phyloP scores from a whole-genome alignment of 2,113 vertebrate genomes.

The Ptyas mucosa region DNA sequence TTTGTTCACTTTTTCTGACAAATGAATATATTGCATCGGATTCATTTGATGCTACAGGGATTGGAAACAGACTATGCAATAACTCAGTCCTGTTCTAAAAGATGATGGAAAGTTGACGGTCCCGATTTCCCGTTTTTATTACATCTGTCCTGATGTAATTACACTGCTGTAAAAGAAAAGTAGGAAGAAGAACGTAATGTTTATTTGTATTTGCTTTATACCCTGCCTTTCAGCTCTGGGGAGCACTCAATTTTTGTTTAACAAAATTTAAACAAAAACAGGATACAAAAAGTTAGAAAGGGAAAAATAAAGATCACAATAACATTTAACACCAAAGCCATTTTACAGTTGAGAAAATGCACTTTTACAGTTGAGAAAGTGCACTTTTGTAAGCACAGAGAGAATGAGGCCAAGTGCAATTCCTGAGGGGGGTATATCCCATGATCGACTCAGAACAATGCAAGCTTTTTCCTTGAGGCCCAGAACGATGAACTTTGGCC shows the following conservation, averaged over 20 bases:
- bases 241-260: background rate
- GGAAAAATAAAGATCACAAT: background rate
- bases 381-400: background rate
- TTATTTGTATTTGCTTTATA: background rate
- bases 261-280: background rate
- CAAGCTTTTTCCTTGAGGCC: background rate
- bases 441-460: background rate
- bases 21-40: conserved; percentile 1
- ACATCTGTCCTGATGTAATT: background rate
- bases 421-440: background rate
- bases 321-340: background rate
- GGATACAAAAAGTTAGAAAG: background rate
- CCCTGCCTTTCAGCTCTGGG: background rate
- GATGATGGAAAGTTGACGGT: conserved; percentile 29
- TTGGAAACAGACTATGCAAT: conserved; percentile 38
- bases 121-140: conserved; percentile 31
- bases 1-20: conserved; percentile 10
- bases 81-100: conserved; percentile 22
- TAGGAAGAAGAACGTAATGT: background rate
- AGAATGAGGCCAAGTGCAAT: background rate
- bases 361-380: background rate
- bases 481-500: background rate
- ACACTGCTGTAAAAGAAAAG: background rate
- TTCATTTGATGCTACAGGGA: conserved; percentile 34
- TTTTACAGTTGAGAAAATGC: background rate